These are phyloP conservation scores for Mergus octosetaceus DNA, from an alignment of 2,797 vertebrate genomes.

Conservation along the genomic window DNA sequence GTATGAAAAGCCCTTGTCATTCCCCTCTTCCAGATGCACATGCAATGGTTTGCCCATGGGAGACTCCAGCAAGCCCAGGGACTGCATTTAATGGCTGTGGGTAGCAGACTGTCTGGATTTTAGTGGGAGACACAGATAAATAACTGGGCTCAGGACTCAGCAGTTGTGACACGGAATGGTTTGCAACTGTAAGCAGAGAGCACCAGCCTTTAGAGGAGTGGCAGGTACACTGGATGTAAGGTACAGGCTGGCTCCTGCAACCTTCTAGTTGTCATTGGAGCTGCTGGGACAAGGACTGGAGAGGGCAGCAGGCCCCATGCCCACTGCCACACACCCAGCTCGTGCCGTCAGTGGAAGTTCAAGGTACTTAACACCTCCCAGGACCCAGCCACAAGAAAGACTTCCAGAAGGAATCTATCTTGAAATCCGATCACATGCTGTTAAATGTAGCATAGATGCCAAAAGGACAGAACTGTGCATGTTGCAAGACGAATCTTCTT, in stretches of 20 bases:
- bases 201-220: not conserved
- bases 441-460: constrained; percentile 40
- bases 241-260: not conserved
- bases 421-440: constrained; percentile 61
- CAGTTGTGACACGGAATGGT: not conserved
- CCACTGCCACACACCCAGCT: not conserved
- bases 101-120: not conserved
- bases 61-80: not conserved
- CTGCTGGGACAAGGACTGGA: rapidly evolving
- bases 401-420: constrained; percentile 62
- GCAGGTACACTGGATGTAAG: not conserved
- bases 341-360: constrained; percentile 19
- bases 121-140: not conserved
- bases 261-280: not conserved
- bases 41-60: not conserved
- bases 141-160: not conserved
- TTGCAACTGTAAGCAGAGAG: not conserved
- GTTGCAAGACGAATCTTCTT: constrained; percentile 59
- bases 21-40: not conserved
- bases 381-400: not conserved
- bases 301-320: not conserved
- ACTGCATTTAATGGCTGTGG: not conserved
- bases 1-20: not conserved
- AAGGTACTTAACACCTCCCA: constrained; percentile 62
- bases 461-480: constrained; percentile 16